Evolutionary conservation across 2,797 vertebrate species (phyloP), one percentile per base, ranked within the genome.

Genomic region (Nasua narica): DNA sequence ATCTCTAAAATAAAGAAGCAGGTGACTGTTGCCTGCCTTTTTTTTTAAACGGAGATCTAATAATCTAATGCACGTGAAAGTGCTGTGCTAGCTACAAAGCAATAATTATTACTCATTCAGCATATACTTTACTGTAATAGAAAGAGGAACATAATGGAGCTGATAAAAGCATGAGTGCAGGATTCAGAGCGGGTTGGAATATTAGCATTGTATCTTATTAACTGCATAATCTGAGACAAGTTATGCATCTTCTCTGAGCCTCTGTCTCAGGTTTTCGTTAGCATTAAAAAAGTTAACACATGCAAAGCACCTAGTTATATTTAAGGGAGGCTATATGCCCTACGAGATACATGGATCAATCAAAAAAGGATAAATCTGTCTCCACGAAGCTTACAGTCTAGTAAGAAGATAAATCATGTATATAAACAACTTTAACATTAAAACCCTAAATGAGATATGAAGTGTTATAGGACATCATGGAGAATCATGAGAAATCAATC

Each of bases 21-120:
- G 84, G 90, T 65, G 90, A 92, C 19, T 35, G 48, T 23, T 86
- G 85, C 43, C 76, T 91, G 46, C 18, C 70, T 89, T 84, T 65
- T 58, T 58, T 69, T 72, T 72, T 72, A 13, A 4, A 78, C 86
- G 85, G 77, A 43, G 7, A 76, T 54, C 90, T 97, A 96, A 97
- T 56, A 32, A 95, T 85, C 91, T 87, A 91, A 97, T 90, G 77
- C 65, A 87, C 43, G 13, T 43, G 77, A 92, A 95, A 96, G 70
- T 86, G 82, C 87, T 76, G 23, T 58, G 77, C 35, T 74, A 78
- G 90, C 92, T 88, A 43, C 90, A 95, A 92, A 60, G 85, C 87
- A 83, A 90, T 87, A 95, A 97, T 97, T 95, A 91, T 78, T 21
- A 92, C 92, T 92, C 94, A 54, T 69, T 92, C 85, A 74, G 88